These are phyloP conservation scores for Margaritifera margaritifera DNA, from an alignment of 2,888 invertebrate species.

Conservation along the genomic window DNA sequence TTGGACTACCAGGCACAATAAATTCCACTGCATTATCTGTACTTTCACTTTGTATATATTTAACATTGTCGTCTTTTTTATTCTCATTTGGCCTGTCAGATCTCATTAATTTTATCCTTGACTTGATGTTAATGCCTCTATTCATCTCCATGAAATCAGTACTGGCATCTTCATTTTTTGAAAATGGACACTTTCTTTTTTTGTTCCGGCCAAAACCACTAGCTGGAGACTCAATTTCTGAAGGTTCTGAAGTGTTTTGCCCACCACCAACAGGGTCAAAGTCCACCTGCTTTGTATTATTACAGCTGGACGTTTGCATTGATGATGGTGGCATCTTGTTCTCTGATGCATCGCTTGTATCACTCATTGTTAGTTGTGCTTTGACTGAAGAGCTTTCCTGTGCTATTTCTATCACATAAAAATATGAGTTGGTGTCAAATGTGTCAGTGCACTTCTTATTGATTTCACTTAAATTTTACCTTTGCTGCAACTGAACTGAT, in stretches of 20 bases:
- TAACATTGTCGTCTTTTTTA: not conserved
- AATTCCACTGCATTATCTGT: conserved; percentile 5
- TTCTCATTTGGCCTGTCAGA: not conserved
- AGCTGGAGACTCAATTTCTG: conserved; percentile 7
- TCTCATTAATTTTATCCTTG: not conserved
- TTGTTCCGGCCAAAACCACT: not conserved
- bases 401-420: too few species aligned
- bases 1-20: conserved; percentile 1
- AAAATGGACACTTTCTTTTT: not conserved
- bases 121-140: not conserved
- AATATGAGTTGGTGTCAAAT: too few species aligned
- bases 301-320: conserved; percentile 57
- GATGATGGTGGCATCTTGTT: conserved; percentile 41
- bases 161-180: conserved; percentile 4
- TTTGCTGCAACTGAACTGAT: too few species aligned
- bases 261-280: conserved; percentile 57
- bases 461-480: too few species aligned
- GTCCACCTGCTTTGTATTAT: conserved; percentile 48
- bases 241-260: conserved; percentile 10
- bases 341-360: too few species aligned
- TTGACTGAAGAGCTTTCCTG: too few species aligned
- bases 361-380: too few species aligned
- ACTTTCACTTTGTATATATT: not conserved
- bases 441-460: too few species aligned
- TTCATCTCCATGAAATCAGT: not conserved